Evolutionary conservation across 2,113 vertebrate genomes (phyloP).

Genomic region (Anhinga rufa): DNA sequence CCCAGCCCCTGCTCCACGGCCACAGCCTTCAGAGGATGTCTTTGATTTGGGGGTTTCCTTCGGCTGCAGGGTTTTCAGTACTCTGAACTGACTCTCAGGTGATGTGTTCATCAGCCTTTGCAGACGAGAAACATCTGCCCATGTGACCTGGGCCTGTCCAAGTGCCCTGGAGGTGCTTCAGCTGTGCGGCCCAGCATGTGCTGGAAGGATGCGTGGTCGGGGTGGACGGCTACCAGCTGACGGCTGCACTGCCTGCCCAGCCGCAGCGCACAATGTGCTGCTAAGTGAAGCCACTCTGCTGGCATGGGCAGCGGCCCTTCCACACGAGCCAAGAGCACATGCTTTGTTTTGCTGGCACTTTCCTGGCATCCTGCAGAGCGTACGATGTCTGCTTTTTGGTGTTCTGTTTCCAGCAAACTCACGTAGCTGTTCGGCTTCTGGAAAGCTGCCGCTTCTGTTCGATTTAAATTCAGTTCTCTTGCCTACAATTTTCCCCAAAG

Average conservation of each 20-base stretch:
- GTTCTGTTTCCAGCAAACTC: neutral
- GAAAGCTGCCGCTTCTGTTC: neutral
- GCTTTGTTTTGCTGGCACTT: neutral
- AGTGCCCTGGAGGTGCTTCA: neutral
- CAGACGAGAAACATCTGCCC: accelerated
- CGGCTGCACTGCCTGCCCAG: neutral
- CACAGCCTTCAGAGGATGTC: too few species aligned
- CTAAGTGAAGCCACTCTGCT: neutral
- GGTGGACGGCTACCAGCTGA: neutral
- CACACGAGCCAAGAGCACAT: neutral
- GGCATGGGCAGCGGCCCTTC: neutral
- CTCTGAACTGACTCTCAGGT: neutral
- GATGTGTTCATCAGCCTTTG: accelerated
- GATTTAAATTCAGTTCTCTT: neutral
- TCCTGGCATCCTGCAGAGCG: neutral
- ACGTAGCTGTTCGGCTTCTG: neutral
- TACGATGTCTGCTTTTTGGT: neutral
- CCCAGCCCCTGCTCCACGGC: neutral
- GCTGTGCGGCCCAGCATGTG: neutral
- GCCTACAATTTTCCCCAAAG: neutral
- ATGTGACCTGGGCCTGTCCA: accelerated
- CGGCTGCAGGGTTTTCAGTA: neutral
- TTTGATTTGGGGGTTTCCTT: neutral
- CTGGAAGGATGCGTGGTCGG: accelerated
- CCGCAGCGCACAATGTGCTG: accelerated